These are phyloP conservation scores for Mantis religiosa DNA, from an alignment of 2,888 invertebrate species.

Conservation along the genomic window DNA sequence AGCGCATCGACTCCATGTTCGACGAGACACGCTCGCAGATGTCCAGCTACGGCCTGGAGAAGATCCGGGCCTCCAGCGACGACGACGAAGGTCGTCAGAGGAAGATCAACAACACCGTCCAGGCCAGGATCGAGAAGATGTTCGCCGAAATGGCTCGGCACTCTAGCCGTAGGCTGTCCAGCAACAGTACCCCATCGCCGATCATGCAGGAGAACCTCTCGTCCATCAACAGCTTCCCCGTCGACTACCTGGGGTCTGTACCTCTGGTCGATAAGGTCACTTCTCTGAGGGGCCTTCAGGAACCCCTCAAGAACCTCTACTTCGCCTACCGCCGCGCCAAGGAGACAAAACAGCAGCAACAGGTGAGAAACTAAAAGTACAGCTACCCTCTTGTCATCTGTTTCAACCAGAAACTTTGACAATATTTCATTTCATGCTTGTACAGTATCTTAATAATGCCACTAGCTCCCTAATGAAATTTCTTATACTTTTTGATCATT, in stretches of 20 bases:
- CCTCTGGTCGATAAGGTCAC: constrained; percentile 75
- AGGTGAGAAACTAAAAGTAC: background rate
- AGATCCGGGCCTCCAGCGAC: constrained; percentile 34
- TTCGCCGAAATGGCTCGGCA: constrained; percentile 67
- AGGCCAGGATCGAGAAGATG: constrained; percentile 82
- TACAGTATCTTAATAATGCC: no score
- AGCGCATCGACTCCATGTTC: constrained; percentile 83
- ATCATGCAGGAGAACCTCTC: constrained; percentile 2
- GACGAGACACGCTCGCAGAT: constrained; percentile 61
- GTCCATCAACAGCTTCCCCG: constrained; percentile 42
- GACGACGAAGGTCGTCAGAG: constrained; percentile 24
- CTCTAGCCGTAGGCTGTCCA: constrained; percentile 42
- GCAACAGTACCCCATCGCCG: constrained; percentile 33
- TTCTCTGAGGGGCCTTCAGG: constrained; percentile 76
- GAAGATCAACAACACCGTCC: constrained; percentile 66
- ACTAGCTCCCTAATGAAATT: no score
- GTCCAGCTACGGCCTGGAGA: constrained; percentile 39
- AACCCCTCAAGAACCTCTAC: constrained; percentile 72
- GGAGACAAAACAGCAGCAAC: constrained; percentile 53
- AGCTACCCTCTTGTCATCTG: no score
- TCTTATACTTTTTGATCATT: no score
- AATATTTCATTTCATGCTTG: no score
- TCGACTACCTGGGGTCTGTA: constrained; percentile 79
- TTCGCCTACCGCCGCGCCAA: constrained; percentile 34
- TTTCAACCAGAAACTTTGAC: no score